These are phyloP conservation scores for Mythimna lalbum DNA, from an alignment of 2,888 invertebrate genomes.

Conservation along the genomic window DNA sequence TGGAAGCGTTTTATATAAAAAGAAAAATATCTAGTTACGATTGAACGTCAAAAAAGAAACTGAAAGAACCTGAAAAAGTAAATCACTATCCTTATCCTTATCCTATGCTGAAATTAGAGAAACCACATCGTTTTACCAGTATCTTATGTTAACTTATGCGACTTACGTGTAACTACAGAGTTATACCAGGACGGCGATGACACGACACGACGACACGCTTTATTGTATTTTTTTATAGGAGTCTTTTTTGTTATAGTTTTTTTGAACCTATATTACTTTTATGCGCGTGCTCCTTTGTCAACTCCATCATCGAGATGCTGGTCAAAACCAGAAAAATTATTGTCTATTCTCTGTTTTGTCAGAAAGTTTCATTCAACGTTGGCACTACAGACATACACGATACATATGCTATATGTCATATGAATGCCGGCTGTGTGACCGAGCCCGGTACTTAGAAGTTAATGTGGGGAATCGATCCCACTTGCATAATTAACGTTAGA, in stretches of 20 bases:
- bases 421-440: slow-evolving; percentile 17
- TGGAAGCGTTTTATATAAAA: neutral
- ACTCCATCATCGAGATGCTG: too few relatives aligned
- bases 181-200: too few relatives aligned
- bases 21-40: too few relatives aligned
- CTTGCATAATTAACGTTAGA: slow-evolving; percentile 51
- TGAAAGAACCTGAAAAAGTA: neutral
- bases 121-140: neutral
- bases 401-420: neutral
- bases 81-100: neutral
- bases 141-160: neutral
- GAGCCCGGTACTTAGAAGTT: slow-evolving; percentile 13
- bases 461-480: slow-evolving; percentile 50
- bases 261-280: too few relatives aligned
- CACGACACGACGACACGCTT: neutral
- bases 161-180: too few relatives aligned
- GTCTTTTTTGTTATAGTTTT: too few relatives aligned
- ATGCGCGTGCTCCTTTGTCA: too few relatives aligned
- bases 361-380: neutral
- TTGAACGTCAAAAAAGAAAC: neutral
- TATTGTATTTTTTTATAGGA: neutral
- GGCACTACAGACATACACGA: neutral
- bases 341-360: too few relatives aligned
- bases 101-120: neutral
- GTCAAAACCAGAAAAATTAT: too few relatives aligned